Evolutionary conservation across 2,888 invertebrate species (phyloP), one percentile per base, ranked within the genome.

Genomic region (Steromphala cineraria): DNA sequence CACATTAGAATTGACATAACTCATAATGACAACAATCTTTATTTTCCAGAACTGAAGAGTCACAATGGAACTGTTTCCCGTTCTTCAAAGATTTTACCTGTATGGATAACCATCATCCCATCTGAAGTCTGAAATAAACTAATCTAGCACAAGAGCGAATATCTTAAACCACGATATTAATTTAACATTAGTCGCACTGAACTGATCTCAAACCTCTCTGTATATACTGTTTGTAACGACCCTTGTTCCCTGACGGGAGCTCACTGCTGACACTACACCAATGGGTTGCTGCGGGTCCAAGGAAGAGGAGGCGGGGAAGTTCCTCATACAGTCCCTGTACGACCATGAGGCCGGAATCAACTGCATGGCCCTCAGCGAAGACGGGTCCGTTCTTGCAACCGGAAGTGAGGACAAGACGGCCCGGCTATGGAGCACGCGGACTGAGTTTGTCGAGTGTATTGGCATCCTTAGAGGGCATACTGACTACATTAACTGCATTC

Each of bases 331-430:
- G 83, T 89, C 90, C 8, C 85, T 93, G 5, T 87, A 83, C 0
- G 94, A 94, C 17, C 94, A 94, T 86, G 91, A 91, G 56, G 90
- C 90, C 2, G 94, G 94, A 13, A 93, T 94, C 85, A 95, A 95
- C 88, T 94, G 94, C 86, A 94, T 94, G 93, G 93, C 93, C 0
- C 87, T 94, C 2, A 94, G 94, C 80, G 94, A 94, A 79, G 94
- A 94, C 86, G 92, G 92, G 2, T 94, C 94, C 13, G 92, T 94
- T 0, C 87, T 94, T 53, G 94, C 93, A 0, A 94, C 94, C 1
- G 94, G 94, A 10, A 93, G 94, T 28, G 95, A 95, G 81, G 94
- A 94, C 87, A 90, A 90, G 83, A 94, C 93, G 0, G 93, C 93
- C 1, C 86, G 94, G 28, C 90, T 95, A 79, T 94, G 94, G 94